These are phyloP conservation scores for Ferrisia virgata DNA, from an alignment of 2,888 invertebrate genomes.

Conservation along the genomic window DNA sequence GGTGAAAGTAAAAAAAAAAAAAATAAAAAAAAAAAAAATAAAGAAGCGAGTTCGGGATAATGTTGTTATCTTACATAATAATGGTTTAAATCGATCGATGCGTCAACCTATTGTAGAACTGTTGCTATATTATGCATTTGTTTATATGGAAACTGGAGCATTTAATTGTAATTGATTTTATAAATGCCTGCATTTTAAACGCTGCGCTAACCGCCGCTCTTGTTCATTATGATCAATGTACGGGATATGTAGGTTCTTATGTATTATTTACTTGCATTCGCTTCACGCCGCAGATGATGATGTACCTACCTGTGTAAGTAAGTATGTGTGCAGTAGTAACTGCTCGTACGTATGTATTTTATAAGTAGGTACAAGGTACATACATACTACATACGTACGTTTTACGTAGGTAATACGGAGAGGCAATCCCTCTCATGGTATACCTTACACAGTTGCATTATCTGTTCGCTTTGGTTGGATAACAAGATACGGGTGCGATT, in stretches of 20 bases:
- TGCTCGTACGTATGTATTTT: too few species aligned
- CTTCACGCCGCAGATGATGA: too few species aligned
- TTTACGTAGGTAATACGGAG: too few species aligned
- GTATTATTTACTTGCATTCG: too few species aligned
- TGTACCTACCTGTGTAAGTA: background rate
- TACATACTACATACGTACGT: background rate
- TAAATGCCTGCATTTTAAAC: background rate
- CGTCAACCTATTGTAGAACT: conserved; percentile 13
- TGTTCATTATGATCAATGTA: background rate
- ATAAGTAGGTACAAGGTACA: background rate
- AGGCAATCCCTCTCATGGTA: background rate
- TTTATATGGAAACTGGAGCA: conserved; percentile 12
- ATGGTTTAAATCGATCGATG: conserved; percentile 29
- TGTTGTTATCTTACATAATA: conserved; percentile 28
- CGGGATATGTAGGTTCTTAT: too few species aligned
- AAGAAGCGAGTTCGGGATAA: conserved; percentile 34
- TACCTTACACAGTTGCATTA: background rate
- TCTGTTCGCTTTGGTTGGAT: background rate
- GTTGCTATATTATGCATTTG: background rate
- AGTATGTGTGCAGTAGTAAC: too few species aligned
- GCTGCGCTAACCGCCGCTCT: background rate
- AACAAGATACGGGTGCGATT: conserved; percentile 12
- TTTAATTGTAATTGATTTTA: conserved; percentile 10
- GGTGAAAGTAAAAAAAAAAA: conserved; percentile 39
- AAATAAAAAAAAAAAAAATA: conserved; percentile 36